Evolutionary conservation across 2,113 vertebrate species (phyloP).

Genomic region (Poicephalus meyeri): DNA sequence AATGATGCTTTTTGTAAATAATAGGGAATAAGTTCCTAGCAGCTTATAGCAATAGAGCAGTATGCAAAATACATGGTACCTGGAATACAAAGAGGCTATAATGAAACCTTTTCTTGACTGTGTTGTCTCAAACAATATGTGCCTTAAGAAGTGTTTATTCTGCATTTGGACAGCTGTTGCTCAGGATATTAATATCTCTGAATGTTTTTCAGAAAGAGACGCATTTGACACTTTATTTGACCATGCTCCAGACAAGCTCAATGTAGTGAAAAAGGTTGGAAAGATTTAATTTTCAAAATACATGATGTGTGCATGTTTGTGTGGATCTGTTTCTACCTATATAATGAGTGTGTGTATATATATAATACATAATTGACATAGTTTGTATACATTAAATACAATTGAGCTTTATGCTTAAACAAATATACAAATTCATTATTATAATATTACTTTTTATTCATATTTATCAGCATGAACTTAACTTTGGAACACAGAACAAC

Average conservation of each 20-base stretch:
- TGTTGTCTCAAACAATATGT: background rate
- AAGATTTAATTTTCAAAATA: background rate
- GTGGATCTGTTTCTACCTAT: background rate
- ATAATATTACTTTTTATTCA: background rate
- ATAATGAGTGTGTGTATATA: background rate
- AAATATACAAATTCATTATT: background rate
- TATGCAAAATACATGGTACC: background rate
- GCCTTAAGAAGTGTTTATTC: background rate
- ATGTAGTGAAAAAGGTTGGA: constrained; percentile 96
- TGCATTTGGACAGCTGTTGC: background rate
- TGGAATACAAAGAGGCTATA: background rate
- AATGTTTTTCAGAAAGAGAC: constrained; percentile 86
- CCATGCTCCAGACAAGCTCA: constrained; percentile 97
- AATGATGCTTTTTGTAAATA: background rate
- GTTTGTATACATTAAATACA: background rate
- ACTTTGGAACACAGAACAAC: background rate
- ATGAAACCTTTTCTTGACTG: background rate
- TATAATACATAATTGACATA: background rate
- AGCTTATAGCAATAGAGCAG: background rate
- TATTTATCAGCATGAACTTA: background rate
- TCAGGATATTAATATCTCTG: background rate
- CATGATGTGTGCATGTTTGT: background rate
- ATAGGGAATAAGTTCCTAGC: background rate
- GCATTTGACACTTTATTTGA: constrained; percentile 98
- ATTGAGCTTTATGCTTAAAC: background rate